Evolutionary conservation across 2,113 vertebrate genomes (phyloP).

Genomic region (Urocitellus parryii): DNA sequence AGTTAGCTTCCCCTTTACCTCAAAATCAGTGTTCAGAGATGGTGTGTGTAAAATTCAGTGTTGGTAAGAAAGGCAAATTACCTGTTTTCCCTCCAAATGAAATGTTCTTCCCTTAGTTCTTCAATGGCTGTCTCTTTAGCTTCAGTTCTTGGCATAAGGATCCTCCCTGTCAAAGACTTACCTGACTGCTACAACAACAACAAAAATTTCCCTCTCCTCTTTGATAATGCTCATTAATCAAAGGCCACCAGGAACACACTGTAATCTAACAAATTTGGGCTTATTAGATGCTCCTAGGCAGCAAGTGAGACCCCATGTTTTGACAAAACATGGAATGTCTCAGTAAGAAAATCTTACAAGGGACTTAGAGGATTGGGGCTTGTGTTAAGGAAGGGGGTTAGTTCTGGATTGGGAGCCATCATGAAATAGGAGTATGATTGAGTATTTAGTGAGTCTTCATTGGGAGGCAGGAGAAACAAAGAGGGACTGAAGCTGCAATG

Average conservation of each 20-base stretch:
- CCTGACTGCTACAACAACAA: not conserved
- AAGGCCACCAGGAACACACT: not conserved
- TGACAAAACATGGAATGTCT: not conserved
- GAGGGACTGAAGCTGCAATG: not conserved
- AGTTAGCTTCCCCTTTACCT: not conserved
- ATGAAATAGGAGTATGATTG: not conserved
- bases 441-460: not conserved
- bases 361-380: not conserved
- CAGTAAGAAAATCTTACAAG: not conserved
- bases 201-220: not conserved
- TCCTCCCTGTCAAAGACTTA: not conserved
- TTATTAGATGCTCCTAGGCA: not conserved
- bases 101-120: not conserved
- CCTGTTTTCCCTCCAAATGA: not conserved
- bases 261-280: not conserved
- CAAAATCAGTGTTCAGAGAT: constrained; percentile 3
- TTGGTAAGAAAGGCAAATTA: not conserved
- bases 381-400: not conserved
- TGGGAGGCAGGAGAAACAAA: not conserved
- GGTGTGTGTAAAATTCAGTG: not conserved
- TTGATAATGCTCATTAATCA: not conserved
- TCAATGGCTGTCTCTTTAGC: not conserved
- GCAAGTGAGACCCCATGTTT: not conserved
- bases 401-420: not conserved
- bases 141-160: not conserved